Evolutionary conservation across 1,140 invertebrate genomes (phyloP).

Genomic region (Achatina immaculata): DNA sequence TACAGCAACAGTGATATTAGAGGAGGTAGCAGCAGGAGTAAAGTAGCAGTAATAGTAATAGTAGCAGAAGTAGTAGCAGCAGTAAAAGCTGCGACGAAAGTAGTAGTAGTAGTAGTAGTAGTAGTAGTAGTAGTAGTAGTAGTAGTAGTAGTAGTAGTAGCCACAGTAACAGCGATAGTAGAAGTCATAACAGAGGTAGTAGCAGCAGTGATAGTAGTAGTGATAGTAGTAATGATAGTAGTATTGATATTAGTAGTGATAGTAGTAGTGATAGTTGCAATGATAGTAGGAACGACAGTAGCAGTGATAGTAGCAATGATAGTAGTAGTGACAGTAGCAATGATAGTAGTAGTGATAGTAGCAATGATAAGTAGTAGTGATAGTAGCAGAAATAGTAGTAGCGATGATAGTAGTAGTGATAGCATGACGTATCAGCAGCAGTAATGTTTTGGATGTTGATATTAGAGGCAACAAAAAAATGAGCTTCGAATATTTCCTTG

Average conservation of each 20-base stretch:
- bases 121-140: conserved; percentile 36
- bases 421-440: background rate
- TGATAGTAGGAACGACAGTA: conserved; percentile 8
- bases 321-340: background rate
- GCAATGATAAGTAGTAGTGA: too few relatives aligned
- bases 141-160: conserved; percentile 34
- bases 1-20: background rate
- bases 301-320: background rate
- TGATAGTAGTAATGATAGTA: conserved; percentile 5
- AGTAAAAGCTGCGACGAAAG: too few relatives aligned
- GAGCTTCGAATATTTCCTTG: too few relatives aligned
- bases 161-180: conserved; percentile 3
- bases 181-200: background rate
- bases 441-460: too few relatives aligned
- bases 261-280: background rate
- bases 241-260: background rate
- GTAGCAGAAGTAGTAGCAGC: too few relatives aligned
- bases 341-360: conserved; percentile 2
- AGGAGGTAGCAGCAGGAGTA: conserved; percentile 3
- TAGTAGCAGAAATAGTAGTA: background rate
- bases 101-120: conserved; percentile 3
- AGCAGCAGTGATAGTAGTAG: conserved; percentile 17
- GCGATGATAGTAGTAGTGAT: too few relatives aligned
- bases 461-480: too few relatives aligned
- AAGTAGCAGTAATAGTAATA: background rate